phyloP scores from a whole-genome alignment of 2,113 vertebrate species.

The Nanger granti region DNA sequence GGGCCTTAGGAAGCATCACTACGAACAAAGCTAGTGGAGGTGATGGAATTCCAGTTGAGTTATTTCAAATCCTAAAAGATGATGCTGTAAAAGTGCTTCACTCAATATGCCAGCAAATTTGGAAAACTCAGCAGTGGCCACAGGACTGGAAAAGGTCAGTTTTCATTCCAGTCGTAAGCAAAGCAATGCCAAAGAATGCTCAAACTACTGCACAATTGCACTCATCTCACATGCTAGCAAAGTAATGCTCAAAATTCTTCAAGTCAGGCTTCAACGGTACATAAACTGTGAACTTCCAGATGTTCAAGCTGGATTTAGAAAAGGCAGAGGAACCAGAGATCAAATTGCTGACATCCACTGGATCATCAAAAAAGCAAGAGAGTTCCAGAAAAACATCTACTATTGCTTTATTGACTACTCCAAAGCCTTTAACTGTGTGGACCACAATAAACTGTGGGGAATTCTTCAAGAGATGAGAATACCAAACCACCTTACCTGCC shows the following conservation, averaged over 20 bases:
- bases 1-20: neutral
- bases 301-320: neutral
- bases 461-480: neutral
- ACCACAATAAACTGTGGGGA: neutral
- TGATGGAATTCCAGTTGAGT: neutral
- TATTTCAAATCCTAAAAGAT: neutral
- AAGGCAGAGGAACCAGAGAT: neutral
- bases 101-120: neutral
- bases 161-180: neutral
- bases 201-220: neutral
- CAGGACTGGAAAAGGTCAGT: neutral
- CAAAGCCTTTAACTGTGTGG: neutral
- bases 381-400: neutral
- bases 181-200: neutral
- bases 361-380: neutral
- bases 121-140: neutral
- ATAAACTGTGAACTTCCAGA: neutral
- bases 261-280: neutral
- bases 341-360: neutral
- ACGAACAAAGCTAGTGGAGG: neutral
- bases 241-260: neutral
- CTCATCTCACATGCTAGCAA: neutral
- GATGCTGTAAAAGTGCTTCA: neutral
- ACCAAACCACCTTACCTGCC: neutral
- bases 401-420: rapidly evolving